A percentile compares a stretch with the other conserved stretches of the same genome.
Evolutionary conservation across 2,888 invertebrate species (phyloP).

Genomic region (Perizoma affinitatum): DNA sequence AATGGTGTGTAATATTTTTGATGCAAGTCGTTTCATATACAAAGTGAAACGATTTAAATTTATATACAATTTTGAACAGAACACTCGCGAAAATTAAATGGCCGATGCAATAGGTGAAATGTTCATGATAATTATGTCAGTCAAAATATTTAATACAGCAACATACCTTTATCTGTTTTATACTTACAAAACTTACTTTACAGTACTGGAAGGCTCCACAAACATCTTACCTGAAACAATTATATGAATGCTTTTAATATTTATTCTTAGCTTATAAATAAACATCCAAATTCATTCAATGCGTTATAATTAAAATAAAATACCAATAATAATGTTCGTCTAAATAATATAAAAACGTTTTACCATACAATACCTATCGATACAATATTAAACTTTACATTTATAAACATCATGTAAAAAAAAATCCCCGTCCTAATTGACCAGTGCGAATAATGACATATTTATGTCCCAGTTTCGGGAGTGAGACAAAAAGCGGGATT

Average conservation of each 20-base stretch:
- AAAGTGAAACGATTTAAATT: neutral
- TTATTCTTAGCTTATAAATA: neutral
- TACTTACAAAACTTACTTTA: constrained; percentile 1
- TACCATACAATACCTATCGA: constrained; percentile 4
- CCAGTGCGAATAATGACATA: constrained; percentile 78
- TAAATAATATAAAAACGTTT: no score
- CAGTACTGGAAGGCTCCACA: neutral
- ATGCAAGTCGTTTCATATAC: constrained; percentile 12
- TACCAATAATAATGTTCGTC: no score
- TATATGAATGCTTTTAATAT: constrained; percentile 5
- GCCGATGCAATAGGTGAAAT: no score
- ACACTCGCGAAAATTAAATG: no score
- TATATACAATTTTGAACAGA: no score
- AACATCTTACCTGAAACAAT: constrained; percentile 45
- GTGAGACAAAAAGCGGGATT: constrained; percentile 54
- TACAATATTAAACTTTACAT: constrained; percentile 37
- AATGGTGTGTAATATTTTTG: constrained; percentile 21
- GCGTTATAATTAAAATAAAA: constrained; percentile 21
- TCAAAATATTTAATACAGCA: no score
- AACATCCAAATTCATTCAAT: constrained; percentile 15
- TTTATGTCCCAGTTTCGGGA: constrained; percentile 56
- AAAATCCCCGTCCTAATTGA: constrained; percentile 61
- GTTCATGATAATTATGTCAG: no score
- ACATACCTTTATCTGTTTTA: no score
- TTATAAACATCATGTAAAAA: constrained; percentile 35